Evolutionary conservation across 2,888 invertebrate species (phyloP), one percentile per base, ranked within the genome.

Genomic region (Lasioglossum morio): DNA sequence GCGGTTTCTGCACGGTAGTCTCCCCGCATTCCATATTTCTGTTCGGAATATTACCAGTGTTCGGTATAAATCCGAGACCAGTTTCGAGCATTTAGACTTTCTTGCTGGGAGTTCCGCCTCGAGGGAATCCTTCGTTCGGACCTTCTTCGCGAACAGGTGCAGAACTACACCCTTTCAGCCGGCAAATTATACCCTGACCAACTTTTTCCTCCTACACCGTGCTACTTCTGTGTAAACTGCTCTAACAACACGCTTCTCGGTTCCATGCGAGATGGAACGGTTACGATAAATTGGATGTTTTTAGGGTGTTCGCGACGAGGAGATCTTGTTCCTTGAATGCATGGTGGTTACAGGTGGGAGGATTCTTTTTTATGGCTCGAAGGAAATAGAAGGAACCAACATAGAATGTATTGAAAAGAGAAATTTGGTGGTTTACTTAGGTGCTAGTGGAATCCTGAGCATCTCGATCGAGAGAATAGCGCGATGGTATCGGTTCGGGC

Each of bases 1-100:
- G 85, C 85, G 70, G 37, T 72, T 72, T 85, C 82, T 77, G 82
- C 89, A 87, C 89, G 87, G 91, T 88, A 91, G 88, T 84, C 85
- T 72, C 79, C 79, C 72, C 53, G 84, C 87, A 86, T 90, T 90
- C 86, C 89, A 81, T 85, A 85, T 90, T 90, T 90, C 87, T 89
- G 87, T 84, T 84, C 81, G 66, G 77, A 27, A 88, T 89, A 89
- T 88, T 85, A 70, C 87, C 77, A 79, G 75, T 63, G 60, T 79
- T 75, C 85, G 73, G 81, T 72, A 87, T 86, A 87, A 89, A 89
- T 87, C 87, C 66, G 57, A 7, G n/a, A 57, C 57, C 27, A 46
- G 86, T 88, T 88, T 77, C 80, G 46, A 87, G 77, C 60, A 72
- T 82, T 72, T 70, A 74, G 75, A 76, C 79, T 79, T 70, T 74